Conservation (phyloP, 2,797 vertebrate species). For the Brachymystax lenok region DNA sequence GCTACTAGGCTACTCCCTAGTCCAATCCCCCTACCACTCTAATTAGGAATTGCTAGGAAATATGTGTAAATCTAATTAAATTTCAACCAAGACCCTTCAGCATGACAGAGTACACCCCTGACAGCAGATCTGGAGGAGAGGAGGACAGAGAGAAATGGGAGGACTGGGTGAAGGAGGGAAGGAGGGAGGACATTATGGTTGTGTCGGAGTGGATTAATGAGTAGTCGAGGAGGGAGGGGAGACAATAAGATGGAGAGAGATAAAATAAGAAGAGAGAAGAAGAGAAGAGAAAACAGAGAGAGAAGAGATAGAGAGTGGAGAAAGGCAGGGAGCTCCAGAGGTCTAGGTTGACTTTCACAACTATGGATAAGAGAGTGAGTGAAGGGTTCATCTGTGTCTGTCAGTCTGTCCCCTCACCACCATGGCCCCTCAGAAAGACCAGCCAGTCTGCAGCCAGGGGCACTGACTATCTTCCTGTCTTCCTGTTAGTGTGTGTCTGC, state of each 20-base stretch:
- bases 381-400: neutral
- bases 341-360: neutral
- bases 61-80: constrained; percentile 3
- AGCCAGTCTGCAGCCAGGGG: neutral
- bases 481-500: neutral
- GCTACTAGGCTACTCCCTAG: too few species aligned
- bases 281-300: neutral
- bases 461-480: neutral
- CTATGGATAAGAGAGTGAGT: neutral
- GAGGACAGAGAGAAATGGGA: neutral
- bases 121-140: neutral
- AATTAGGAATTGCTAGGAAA: neutral
- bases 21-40: neutral
- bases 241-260: neutral
- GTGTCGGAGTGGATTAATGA: constrained; percentile 11
- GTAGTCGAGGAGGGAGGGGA: neutral
- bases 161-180: neutral
- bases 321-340: neutral
- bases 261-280: neutral
- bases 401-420: neutral
- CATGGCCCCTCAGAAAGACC: neutral
- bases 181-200: neutral
- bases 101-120: neutral
- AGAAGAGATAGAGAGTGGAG: neutral
- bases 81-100: neutral